phyloP scores from a whole-genome alignment of 2,797 vertebrate species.

The Catamblyrhynchus diadema region DNA sequence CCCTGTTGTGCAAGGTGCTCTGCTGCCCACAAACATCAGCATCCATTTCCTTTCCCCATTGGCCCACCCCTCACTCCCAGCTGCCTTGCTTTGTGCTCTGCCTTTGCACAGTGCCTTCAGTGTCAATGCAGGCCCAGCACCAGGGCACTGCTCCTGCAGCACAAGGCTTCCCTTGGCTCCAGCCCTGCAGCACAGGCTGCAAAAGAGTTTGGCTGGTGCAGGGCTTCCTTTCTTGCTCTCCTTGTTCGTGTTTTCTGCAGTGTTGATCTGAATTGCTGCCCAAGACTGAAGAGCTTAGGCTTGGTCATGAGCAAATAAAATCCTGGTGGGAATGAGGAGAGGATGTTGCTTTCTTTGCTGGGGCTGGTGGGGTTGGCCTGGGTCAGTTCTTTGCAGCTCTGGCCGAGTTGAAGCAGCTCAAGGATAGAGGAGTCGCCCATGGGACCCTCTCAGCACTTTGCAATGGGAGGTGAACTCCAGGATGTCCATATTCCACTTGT shows the following conservation, averaged over 20 bases:
- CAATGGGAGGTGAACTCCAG: not conserved
- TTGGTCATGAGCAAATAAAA: not conserved
- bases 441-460: not conserved
- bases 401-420: not conserved
- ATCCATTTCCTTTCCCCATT: not conserved
- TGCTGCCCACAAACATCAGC: not conserved
- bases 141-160: not conserved
- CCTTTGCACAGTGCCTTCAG: not conserved
- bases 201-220: not conserved
- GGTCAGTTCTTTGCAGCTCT: not conserved
- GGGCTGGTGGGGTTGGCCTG: not conserved
- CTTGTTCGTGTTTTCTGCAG: not conserved
- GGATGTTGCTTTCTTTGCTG: not conserved
- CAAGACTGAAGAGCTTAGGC: not conserved
- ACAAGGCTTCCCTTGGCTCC: not conserved
- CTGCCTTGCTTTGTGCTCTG: not conserved
- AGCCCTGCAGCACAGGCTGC: not conserved
- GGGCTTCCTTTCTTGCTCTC: not conserved
- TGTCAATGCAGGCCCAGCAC: not conserved
- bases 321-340: not conserved
- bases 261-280: not conserved
- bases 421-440: fast-evolving
- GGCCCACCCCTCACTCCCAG: not conserved
- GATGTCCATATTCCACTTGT: not conserved
- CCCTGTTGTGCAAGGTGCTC: not conserved